phyloP scores from a whole-genome alignment of 2,888 invertebrate species.

The Synanthedon vespiformis region DNA sequence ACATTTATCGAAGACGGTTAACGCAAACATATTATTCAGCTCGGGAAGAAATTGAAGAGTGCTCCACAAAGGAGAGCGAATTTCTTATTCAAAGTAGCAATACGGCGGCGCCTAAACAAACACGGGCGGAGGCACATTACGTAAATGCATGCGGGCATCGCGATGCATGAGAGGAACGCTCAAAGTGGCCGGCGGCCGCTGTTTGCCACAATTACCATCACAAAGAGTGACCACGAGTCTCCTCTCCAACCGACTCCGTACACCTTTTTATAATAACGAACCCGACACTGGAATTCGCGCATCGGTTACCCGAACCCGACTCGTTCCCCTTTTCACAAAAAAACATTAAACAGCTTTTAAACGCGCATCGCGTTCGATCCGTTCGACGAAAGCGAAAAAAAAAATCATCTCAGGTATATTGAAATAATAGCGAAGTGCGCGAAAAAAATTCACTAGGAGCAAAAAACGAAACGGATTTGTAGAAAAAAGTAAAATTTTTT shows the following conservation, averaged over 20 bases:
- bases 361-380: constrained; percentile 49
- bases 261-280: constrained; percentile 36
- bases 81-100: constrained; percentile 60
- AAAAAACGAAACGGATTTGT: constrained; percentile 65
- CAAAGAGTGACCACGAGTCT: constrained; percentile 25
- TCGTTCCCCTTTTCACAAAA: constrained; percentile 59
- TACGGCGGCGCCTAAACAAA: constrained; percentile 55
- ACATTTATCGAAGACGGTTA: background rate
- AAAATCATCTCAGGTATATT: constrained; percentile 67
- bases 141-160: constrained; percentile 33
- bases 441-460: constrained; percentile 69
- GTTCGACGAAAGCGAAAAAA: constrained; percentile 43
- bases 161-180: constrained; percentile 26
- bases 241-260: constrained; percentile 14
- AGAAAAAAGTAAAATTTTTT: constrained; percentile 61
- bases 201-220: constrained; percentile 46
- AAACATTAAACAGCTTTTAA: constrained; percentile 67
- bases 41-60: constrained; percentile 5
- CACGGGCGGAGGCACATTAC: constrained; percentile 33
- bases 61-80: constrained; percentile 30
- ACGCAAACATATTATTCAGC: background rate
- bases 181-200: constrained; percentile 17
- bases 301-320: constrained; percentile 52
- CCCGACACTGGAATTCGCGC: constrained; percentile 65
- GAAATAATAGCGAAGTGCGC: constrained; percentile 62